These are phyloP conservation scores for Sipha maydis DNA, from an alignment of 2,888 invertebrate species.

Conservation along the genomic window DNA sequence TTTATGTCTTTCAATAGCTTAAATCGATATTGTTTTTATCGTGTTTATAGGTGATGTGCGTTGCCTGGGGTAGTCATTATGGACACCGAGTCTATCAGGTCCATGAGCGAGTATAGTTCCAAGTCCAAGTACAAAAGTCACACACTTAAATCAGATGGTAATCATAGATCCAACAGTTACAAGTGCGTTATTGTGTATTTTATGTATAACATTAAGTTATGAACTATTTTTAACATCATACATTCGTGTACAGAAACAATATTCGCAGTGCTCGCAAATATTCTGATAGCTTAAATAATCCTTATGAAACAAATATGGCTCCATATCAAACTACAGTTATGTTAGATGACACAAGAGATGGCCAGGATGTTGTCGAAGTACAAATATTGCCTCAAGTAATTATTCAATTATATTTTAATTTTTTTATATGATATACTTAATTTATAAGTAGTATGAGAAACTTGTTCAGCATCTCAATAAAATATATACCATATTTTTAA, in stretches of 20 bases:
- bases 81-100: conserved; percentile 72
- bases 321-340: conserved; percentile 89
- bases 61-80: conserved; percentile 49
- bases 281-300: conserved; percentile 50
- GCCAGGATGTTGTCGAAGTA: conserved; percentile 93
- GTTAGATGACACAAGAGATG: conserved; percentile 80
- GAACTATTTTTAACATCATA: conserved; percentile 3
- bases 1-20: background rate
- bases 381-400: conserved; percentile 82
- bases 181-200: conserved; percentile 18
- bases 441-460: background rate
- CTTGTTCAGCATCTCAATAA: background rate
- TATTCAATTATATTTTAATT: conserved; percentile 2
- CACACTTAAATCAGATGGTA: conserved; percentile 73
- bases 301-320: conserved; percentile 73
- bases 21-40: background rate
- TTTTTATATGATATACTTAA: background rate
- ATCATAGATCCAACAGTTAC: conserved; percentile 75
- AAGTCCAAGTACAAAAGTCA: conserved; percentile 70
- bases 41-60: conserved; percentile 19
- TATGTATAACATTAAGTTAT: conserved; percentile 70
- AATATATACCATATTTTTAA: background rate
- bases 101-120: conserved; percentile 82
- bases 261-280: conserved; percentile 52
- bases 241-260: conserved; percentile 43